Conservation (phyloP, 2,797 vertebrate species). For the Philypnodon macrostomus region DNA sequence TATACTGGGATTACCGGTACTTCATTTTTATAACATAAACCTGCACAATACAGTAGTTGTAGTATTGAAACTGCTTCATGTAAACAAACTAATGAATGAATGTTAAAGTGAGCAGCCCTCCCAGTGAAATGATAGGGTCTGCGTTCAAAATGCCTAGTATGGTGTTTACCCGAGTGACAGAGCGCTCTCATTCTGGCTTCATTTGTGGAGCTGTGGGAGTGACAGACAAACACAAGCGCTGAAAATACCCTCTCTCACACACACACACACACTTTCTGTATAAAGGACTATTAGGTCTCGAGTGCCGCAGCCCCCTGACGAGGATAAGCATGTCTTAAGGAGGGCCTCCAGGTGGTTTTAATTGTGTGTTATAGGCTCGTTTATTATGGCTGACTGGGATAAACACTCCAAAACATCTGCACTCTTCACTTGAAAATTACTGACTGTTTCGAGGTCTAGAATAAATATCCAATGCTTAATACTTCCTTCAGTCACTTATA, state of each 20-base stretch:
- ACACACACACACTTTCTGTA: conserved; percentile 9
- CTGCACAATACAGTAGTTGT: no score
- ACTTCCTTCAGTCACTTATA: no score
- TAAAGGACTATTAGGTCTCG: conserved; percentile 31
- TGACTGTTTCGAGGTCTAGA: conserved; percentile 25
- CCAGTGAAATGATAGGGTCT: conserved; percentile 32
- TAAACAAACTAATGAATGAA: not conserved
- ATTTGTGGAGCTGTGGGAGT: conserved; percentile 55
- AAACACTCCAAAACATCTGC: conserved; percentile 41
- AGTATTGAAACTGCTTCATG: no score
- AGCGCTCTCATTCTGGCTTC: conserved; percentile 38
- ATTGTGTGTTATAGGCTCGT: conserved; percentile 49
- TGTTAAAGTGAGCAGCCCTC: conserved; percentile 4
- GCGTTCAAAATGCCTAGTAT: conserved; percentile 41
- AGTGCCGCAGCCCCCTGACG: conserved; percentile 22
- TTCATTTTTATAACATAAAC: no score
- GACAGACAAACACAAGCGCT: conserved; percentile 39
- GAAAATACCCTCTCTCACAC: no score
- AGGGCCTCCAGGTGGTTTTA: conserved; percentile 64
- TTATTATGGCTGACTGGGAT: conserved; percentile 61
- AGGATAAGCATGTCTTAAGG: conserved; percentile 57
- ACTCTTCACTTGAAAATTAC: conserved; percentile 20
- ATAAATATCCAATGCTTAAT: conserved; percentile 8
- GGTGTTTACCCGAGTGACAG: conserved; percentile 41
- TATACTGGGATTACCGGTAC: no score